These are phyloP conservation scores for Bothrops jararaca DNA, from an alignment of 2,113 vertebrate species.

Conservation along the genomic window DNA sequence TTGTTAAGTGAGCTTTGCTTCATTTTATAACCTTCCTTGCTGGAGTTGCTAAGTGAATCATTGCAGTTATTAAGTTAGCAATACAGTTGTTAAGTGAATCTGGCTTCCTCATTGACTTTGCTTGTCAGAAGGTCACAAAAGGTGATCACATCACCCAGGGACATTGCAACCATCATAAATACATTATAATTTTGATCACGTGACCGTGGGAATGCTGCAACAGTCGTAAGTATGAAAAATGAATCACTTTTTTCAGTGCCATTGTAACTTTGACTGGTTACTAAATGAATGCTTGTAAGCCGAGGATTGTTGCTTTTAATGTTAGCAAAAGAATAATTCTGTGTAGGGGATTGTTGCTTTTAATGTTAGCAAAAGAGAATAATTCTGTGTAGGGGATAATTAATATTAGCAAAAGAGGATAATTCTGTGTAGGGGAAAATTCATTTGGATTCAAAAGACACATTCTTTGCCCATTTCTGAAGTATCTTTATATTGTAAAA, in stretches of 20 bases:
- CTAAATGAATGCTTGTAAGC: neutral
- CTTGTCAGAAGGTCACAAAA: no score
- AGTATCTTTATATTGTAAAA: neutral
- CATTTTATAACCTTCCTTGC: no score
- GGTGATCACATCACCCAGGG: neutral
- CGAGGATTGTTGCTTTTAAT: neutral
- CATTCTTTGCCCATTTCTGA: neutral
- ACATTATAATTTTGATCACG: neutral
- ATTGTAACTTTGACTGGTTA: neutral
- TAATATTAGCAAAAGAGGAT: neutral
- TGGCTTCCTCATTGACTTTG: no score
- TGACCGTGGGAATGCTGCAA: neutral
- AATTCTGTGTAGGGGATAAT: neutral
- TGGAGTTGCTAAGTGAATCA: no score
- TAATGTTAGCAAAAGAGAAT: no score
- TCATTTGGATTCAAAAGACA: neutral
- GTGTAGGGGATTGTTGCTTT: neutral
- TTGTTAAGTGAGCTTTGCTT: no score
- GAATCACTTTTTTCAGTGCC: neutral
- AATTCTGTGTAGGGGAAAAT: neutral
- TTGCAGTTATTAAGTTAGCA: no score
- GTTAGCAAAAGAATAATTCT: neutral
- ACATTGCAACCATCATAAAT: neutral
- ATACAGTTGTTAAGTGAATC: no score
- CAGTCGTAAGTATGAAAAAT: neutral